Conservation (phyloP, 2,888 invertebrate species). For the Lasioglossum calceatum region DNA sequence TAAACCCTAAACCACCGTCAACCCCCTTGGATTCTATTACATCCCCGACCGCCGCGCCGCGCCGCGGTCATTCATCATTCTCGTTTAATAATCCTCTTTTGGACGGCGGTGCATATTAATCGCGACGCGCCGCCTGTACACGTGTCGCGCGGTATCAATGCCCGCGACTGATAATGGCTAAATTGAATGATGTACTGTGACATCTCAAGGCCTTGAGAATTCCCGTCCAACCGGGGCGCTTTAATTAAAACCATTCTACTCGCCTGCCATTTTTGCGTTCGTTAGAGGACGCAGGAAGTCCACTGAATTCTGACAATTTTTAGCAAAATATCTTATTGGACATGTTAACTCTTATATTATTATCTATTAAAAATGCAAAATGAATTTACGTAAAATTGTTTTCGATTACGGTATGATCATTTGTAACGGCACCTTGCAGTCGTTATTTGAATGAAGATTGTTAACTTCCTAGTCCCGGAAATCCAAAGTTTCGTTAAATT, state of each 20-base stretch:
- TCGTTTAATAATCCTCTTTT: slow-evolving; percentile 78
- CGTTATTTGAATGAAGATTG: background rate
- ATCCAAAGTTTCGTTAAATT: background rate
- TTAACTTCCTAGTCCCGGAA: background rate
- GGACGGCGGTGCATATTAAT: slow-evolving; percentile 73
- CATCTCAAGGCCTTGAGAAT: background rate
- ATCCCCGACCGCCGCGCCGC: slow-evolving; percentile 48
- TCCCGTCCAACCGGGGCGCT: background rate
- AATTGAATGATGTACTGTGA: slow-evolving; percentile 12
- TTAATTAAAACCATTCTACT: background rate
- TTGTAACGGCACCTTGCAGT: background rate
- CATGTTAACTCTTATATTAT: no score
- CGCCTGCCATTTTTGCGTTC: background rate
- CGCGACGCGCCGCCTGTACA: slow-evolving; percentile 52
- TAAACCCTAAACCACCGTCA: slow-evolving; percentile 67
- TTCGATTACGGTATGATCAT: background rate
- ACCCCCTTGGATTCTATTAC: slow-evolving; percentile 59
- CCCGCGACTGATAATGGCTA: slow-evolving; percentile 41
- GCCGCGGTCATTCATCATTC: slow-evolving; percentile 77
- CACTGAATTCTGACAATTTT: background rate
- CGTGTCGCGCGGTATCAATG: slow-evolving; percentile 38
- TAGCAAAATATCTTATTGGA: no score
- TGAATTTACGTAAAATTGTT: no score
- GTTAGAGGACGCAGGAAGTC: background rate
- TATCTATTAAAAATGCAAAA: no score